A percentile compares a stretch with the other conserved stretches of the same genome.
phyloP scores from a whole-genome alignment of 2,113 vertebrate genomes.

The Cranoglanis bouderius region DNA sequence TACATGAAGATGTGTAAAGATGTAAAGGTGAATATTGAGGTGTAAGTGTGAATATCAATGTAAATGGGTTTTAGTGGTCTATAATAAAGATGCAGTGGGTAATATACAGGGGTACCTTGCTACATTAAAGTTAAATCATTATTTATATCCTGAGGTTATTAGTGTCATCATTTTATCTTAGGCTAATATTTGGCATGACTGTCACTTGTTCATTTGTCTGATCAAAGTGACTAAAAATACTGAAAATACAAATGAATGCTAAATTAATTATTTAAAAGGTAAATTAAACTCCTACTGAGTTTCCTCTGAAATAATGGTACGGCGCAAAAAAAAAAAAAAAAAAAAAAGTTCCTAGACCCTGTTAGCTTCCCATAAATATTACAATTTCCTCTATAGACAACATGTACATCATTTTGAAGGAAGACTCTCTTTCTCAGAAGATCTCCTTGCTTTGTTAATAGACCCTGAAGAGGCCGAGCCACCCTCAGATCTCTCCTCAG shows the following conservation, averaged over 20 bases:
- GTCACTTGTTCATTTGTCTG: conserved; percentile 44
- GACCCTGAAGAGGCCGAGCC: conserved; percentile 52
- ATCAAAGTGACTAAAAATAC: conserved; percentile 46
- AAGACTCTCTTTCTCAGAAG: conserved; percentile 69
- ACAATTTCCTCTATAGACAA: conserved; percentile 50
- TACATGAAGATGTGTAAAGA: background rate
- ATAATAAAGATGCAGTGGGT: conserved; percentile 10
- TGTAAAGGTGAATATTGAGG: background rate
- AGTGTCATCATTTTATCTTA: conserved; percentile 59
- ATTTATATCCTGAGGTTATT: conserved; percentile 76
- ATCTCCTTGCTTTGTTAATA: conserved; percentile 55
- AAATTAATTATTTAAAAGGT: conserved; percentile 46
- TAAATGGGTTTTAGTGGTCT: background rate
- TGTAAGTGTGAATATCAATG: background rate
- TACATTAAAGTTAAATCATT: conserved; percentile 70
- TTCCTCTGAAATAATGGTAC: conserved; percentile 54
- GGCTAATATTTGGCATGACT: conserved; percentile 65
- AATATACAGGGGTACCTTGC: conserved; percentile 61
- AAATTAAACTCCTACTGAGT: conserved; percentile 49
- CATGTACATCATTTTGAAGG: conserved; percentile 64
- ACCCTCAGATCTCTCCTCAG: conserved; percentile 21
- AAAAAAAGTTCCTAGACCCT: conserved; percentile 68
- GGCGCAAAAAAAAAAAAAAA: conserved; percentile 73
- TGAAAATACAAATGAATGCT: conserved; percentile 53
- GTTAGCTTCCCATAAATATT: conserved; percentile 58